Percentiles rank a stretch among this genome's conserved stretches.
Conservation (phyloP, 2,888 invertebrate species). For the Crocallis elinguaria region DNA sequence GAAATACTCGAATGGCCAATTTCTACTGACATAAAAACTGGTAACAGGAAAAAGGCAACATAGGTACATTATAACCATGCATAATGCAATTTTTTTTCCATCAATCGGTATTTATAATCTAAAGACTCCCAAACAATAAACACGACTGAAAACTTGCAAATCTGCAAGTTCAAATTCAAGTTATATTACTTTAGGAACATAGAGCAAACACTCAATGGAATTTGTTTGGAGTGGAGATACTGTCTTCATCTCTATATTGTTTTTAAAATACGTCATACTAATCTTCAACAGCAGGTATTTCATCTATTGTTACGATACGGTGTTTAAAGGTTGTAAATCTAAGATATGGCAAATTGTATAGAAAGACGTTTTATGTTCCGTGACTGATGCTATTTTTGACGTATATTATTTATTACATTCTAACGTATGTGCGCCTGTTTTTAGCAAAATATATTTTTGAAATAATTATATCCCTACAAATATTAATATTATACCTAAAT, state of each 20-base stretch:
- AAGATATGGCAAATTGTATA: constrained; percentile 21
- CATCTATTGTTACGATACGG: constrained; percentile 30
- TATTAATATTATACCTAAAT: too few species aligned
- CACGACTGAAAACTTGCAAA: too few species aligned
- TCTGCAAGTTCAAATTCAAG: too few species aligned
- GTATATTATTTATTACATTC: constrained; percentile 1
- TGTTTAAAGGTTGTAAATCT: constrained; percentile 23
- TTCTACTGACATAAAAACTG: too few species aligned
- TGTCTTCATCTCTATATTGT: background rate
- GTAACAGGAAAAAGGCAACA: too few species aligned
- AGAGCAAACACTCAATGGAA: background rate
- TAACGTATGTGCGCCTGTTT: background rate
- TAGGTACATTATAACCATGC: too few species aligned
- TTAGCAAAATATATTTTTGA: background rate
- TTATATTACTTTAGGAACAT: too few species aligned
- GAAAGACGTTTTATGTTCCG: constrained; percentile 32
- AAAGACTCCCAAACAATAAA: too few species aligned
- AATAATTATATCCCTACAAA: too few species aligned
- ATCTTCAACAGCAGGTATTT: constrained; percentile 7
- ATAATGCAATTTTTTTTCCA: too few species aligned
- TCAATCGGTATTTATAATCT: too few species aligned
- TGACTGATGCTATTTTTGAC: constrained; percentile 25
- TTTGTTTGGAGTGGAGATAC: background rate
- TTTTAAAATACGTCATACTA: constrained; percentile 11
- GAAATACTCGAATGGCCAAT: too few species aligned